Evolutionary conservation across 2,888 invertebrate species (phyloP).

Genomic region (Oscheius sp.): DNA sequence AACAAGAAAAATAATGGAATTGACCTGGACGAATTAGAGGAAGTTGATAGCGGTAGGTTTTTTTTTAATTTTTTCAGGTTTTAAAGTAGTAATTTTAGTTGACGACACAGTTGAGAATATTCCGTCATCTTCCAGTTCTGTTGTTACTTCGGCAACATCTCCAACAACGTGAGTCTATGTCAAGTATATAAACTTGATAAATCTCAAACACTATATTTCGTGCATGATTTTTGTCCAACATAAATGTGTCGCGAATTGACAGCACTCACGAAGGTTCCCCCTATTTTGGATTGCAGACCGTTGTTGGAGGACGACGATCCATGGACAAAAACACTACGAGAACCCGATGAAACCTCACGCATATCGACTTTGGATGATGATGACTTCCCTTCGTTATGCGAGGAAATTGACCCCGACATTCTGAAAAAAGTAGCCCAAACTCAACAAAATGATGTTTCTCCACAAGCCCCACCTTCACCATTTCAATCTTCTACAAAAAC

Average conservation of each 20-base stretch:
- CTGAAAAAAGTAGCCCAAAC: constrained; percentile 30
- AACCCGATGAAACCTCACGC: too few relatives aligned
- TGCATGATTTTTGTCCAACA: too few relatives aligned
- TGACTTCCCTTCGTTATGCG: constrained; percentile 36
- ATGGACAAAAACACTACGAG: constrained; percentile 27
- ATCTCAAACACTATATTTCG: too few relatives aligned
- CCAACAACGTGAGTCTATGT: too few relatives aligned
- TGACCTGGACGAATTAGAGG: constrained; percentile 32
- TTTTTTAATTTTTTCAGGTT: neutral
- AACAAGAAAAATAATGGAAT: neutral
- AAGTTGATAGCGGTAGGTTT: constrained; percentile 43
- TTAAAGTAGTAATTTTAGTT: too few relatives aligned
- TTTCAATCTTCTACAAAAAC: too few relatives aligned
- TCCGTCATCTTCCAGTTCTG: neutral
- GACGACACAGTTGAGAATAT: neutral
- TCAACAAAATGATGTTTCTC: too few relatives aligned
- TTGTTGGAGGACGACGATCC: neutral
- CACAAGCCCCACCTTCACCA: too few relatives aligned
- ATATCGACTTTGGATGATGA: constrained; percentile 29
- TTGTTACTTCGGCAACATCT: too few relatives aligned
- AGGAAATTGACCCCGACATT: constrained; percentile 41
- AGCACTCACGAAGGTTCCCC: too few relatives aligned
- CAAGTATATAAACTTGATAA: too few relatives aligned
- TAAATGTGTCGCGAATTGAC: too few relatives aligned
- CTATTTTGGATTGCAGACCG: constrained; percentile 24